Base-by-base conservation (phyloP, 1,140 invertebrate species). In the Cyrtorhinus lividipennis region DNA sequence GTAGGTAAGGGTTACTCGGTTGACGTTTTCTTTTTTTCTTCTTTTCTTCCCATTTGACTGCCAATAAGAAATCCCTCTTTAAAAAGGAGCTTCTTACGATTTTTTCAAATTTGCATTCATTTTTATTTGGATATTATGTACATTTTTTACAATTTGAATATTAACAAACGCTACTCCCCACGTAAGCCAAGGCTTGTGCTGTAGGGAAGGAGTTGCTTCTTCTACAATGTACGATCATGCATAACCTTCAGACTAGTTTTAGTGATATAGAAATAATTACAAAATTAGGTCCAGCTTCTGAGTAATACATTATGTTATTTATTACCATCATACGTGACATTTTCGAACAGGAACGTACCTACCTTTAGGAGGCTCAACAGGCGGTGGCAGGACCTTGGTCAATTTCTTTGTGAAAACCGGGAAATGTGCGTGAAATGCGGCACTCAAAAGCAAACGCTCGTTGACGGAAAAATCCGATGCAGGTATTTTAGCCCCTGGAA, bases 21-120 rank as follows among this genome's bases (percentile, higher is more conserved):
- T 1, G 46, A 23, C 48, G 46, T 25, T 62, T 57, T 56, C 1
- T 30, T 25, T 56, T 60, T 10, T 24, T 30, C 22, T 59, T 59
- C 44, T 60, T 64, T 18, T 60, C 46, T 23, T 13, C 63, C 63
- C 63, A 64, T 0, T 59, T 22, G 5, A 64, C 63, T 64, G 22
- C n/a, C n/a, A 48, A 61, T 18, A 18, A 1, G n/a, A 27, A 30
- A 38, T 38, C 30, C 5, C 30, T 57, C 57, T 8, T 13, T 12
- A 56, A 18, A 5, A 56, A 56, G 8, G 8, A 13, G 10, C 18
- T 5, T 12, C 10, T 13, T 10, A 56, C 8, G 13, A 10, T 20
- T 22, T 56, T 56, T 18, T 12, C 5, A 10, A 12, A 10, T 5
- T 10, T 22, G 8, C 10, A 10, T 18, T 56, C 18, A 12, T 8